Conservation (phyloP, 1,140 invertebrate genomes). For the Drosophila ironensis region DNA sequence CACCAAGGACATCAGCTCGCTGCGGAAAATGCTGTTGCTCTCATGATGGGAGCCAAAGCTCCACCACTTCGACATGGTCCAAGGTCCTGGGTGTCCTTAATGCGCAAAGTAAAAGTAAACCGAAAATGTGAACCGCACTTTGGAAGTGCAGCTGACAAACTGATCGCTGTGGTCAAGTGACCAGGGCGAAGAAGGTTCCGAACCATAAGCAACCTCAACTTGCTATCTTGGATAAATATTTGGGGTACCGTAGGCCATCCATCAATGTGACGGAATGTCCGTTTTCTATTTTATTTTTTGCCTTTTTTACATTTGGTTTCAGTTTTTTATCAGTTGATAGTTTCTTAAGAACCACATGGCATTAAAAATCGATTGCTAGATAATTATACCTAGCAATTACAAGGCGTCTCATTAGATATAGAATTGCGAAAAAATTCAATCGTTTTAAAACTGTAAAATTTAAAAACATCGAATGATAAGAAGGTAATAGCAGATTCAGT, state of each 20-base stretch:
- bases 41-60: conserved; percentile 66
- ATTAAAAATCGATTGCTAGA: conserved; percentile 62
- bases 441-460: background rate
- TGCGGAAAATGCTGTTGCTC: conserved; percentile 90
- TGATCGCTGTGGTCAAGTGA: conserved; percentile 69
- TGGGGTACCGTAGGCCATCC: conserved; percentile 39
- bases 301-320: too few relatives aligned
- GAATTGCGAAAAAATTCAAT: too few relatives aligned
- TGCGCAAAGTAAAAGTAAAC: background rate
- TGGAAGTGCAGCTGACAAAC: conserved; percentile 37
- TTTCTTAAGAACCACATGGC: conserved; percentile 8
- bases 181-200: conserved; percentile 37
- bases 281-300: too few relatives aligned
- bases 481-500: too few relatives aligned
- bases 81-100: conserved; percentile 9
- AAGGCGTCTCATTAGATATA: too few relatives aligned
- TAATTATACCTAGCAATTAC: too few relatives aligned
- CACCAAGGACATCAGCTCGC: conserved; percentile 92
- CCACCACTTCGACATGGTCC: conserved; percentile 37
- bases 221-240: conserved; percentile 59
- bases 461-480: too few relatives aligned
- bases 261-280: conserved; percentile 56
- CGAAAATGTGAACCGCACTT: conserved; percentile 21
- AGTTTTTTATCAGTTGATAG: conserved; percentile 37
- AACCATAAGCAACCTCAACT: conserved; percentile 39